These are phyloP conservation scores for Diorhabda elongata DNA, from an alignment of 1,140 invertebrate species.

Conservation along the genomic window DNA sequence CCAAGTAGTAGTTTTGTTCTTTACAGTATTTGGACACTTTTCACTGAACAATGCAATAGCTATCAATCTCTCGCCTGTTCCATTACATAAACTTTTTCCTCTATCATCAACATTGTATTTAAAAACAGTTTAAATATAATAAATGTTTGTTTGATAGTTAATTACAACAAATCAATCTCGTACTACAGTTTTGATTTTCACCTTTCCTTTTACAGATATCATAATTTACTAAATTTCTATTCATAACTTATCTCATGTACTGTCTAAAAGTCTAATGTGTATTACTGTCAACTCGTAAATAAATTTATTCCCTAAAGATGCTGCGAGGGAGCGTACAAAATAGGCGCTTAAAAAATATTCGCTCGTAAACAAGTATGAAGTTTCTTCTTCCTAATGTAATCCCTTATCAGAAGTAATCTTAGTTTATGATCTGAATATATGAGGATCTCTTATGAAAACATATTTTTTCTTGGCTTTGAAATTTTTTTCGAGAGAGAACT, in stretches of 20 bases:
- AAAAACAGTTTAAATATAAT: too few relatives aligned
- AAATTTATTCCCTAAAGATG: background rate
- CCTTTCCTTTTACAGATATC: too few relatives aligned
- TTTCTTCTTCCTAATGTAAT: slow-evolving; percentile 3
- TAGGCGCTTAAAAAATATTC: slow-evolving; percentile 2
- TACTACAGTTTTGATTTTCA: too few relatives aligned
- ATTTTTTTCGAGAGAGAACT: background rate
- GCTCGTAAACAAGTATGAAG: background rate
- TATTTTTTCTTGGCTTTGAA: slow-evolving; percentile 1
- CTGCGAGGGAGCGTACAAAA: background rate
- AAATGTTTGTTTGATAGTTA: too few relatives aligned
- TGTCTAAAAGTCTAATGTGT: background rate
- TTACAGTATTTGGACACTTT: too few relatives aligned
- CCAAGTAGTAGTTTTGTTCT: too few relatives aligned
- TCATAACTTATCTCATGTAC: background rate
- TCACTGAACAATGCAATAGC: too few relatives aligned
- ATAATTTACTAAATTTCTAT: background rate
- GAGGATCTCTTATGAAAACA: background rate
- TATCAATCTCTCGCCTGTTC: too few relatives aligned
- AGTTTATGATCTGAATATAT: background rate
- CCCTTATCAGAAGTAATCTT: background rate
- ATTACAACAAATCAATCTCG: too few relatives aligned
- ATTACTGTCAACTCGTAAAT: slow-evolving; percentile 1
- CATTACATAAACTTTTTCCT: too few relatives aligned
- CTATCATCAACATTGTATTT: too few relatives aligned